phyloP scores from a whole-genome alignment of 2,113 vertebrate species.

The Mormoops blainvillei region DNA sequence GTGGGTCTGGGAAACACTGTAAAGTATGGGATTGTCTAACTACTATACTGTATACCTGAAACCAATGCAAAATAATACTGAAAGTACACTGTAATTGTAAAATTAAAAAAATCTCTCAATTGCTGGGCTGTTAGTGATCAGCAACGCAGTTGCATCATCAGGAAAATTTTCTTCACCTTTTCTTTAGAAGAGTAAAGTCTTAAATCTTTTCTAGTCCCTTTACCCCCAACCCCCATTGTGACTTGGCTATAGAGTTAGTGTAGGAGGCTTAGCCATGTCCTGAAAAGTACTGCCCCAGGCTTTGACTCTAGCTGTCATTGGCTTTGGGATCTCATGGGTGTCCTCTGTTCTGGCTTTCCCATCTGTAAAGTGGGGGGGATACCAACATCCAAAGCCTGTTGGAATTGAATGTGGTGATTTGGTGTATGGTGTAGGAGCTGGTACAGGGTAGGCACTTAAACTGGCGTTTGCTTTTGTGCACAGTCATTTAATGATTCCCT shows the following conservation, averaged over 20 bases:
- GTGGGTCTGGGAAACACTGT: not conserved
- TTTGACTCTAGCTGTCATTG: not conserved
- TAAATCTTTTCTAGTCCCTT: not conserved
- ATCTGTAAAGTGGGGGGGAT: not conserved
- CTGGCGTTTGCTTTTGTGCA: not conserved
- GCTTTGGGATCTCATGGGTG: not conserved
- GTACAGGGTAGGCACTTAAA: not conserved
- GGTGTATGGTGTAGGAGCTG: not conserved
- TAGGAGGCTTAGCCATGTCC: not conserved
- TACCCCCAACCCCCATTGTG: not conserved
- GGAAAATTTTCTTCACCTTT: slow-evolving; percentile 42
- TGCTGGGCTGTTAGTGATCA: slow-evolving; percentile 40
- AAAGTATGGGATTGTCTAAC: no score
- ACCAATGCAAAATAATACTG: no score
- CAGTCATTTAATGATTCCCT: not conserved
- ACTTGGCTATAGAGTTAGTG: not conserved
- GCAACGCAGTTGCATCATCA: slow-evolving; percentile 20
- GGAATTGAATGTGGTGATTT: not conserved
- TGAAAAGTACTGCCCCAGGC: slow-evolving; percentile 33
- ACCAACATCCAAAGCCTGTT: not conserved
- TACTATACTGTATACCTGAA: no score
- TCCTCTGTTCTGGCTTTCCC: not conserved
- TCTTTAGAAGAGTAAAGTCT: not conserved
- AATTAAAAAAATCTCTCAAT: not conserved
- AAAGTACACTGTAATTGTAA: not conserved